Percentiles rank a stretch among this genome's conserved stretches.
These are phyloP conservation scores for Florisuga fusca DNA, from an alignment of 2,797 vertebrate species.

Conservation along the genomic window DNA sequence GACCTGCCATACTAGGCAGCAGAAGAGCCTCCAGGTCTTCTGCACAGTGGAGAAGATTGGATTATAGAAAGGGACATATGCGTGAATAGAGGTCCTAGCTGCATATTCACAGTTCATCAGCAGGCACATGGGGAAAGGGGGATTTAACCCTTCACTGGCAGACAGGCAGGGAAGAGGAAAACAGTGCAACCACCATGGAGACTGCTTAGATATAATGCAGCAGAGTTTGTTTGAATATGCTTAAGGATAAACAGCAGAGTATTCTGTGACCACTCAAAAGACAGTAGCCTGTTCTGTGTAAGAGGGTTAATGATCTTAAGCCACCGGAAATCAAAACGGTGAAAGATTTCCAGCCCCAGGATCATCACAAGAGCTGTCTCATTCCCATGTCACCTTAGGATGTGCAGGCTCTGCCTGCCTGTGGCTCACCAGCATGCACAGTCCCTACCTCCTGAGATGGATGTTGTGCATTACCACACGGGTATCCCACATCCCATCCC, in stretches of 20 bases:
- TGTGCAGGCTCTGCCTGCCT: background rate
- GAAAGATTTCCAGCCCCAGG: background rate
- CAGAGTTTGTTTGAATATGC: background rate
- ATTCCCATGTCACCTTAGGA: background rate
- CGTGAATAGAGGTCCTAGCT: conserved; percentile 26
- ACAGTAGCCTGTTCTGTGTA: background rate
- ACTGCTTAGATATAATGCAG: background rate
- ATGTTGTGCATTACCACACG: background rate
- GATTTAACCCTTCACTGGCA: conserved; percentile 34
- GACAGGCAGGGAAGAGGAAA: background rate
- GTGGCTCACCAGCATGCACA: background rate
- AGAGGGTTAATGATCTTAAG: background rate
- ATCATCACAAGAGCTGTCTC: background rate
- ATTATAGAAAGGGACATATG: conserved; percentile 40
- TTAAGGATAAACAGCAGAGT: background rate
- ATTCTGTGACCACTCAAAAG: background rate
- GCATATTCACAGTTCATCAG: conserved; percentile 40
- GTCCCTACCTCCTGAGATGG: background rate
- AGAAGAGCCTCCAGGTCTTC: conserved; percentile 61
- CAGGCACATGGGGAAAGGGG: background rate
- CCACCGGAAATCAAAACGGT: background rate
- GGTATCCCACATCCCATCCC: background rate
- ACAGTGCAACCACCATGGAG: background rate
- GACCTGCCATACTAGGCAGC: conserved; percentile 25
- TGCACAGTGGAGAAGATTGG: conserved; percentile 54